phyloP scores from a whole-genome alignment of 2,113 vertebrate species.

The Eira barbara region DNA sequence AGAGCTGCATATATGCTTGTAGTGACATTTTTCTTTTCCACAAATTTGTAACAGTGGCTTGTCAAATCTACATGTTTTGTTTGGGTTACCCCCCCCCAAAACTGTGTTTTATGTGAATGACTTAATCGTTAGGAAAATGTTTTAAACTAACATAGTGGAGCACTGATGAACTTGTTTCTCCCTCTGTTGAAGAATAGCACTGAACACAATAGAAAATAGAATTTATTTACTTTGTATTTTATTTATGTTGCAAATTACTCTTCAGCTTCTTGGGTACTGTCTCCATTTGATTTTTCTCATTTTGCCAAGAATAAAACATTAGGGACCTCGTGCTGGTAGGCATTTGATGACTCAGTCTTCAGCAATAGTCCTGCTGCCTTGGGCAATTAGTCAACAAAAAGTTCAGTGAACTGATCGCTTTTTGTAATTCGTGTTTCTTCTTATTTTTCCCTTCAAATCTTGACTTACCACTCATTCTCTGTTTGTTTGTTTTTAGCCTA shows the following conservation, averaged over 20 bases:
- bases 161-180: background rate
- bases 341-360: background rate
- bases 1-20: background rate
- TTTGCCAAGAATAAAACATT: background rate
- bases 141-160: background rate
- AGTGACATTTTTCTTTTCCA: background rate
- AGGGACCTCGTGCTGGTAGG: background rate
- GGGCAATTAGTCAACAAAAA: background rate
- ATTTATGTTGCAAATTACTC: background rate
- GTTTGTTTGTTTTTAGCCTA: background rate
- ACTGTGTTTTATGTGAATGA: constrained; percentile 1
- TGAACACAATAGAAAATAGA: background rate
- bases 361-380: background rate
- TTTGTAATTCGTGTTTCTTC: background rate
- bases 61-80: background rate
- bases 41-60: background rate
- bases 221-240: background rate
- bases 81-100: background rate
- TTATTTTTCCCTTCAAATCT: background rate
- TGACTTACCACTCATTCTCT: background rate
- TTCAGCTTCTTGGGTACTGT: background rate
- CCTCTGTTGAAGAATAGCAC: constrained; percentile 10
- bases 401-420: background rate
- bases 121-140: background rate
- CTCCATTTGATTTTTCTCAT: background rate